phyloP scores from a whole-genome alignment of 2,113 vertebrate species.

The Isurus oxyrinchus region DNA sequence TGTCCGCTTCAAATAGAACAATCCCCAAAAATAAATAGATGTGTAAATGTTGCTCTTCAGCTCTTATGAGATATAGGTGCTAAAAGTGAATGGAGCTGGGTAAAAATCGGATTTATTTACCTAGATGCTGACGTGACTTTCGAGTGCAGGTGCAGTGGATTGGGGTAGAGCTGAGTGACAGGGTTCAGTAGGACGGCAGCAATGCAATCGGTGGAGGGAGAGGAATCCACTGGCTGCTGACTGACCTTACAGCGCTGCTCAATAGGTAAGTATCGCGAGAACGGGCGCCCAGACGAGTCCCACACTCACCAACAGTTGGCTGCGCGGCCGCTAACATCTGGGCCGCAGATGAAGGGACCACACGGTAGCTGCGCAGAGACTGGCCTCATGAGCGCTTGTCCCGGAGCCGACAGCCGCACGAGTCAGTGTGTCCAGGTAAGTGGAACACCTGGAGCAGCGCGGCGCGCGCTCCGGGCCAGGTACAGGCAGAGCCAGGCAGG shows the following conservation, averaged over 20 bases:
- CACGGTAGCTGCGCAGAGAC: background rate
- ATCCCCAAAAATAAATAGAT: background rate
- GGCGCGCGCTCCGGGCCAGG: slow-evolving; percentile 58
- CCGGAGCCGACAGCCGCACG: background rate
- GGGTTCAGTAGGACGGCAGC: no score
- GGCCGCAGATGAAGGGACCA: slow-evolving; percentile 37
- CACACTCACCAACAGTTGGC: slow-evolving; percentile 26
- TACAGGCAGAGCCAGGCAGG: slow-evolving; percentile 39
- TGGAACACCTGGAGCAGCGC: slow-evolving; percentile 46
- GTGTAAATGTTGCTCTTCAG: background rate
- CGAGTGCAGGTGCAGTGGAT: background rate
- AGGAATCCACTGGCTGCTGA: background rate
- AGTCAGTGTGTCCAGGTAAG: background rate
- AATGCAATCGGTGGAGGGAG: background rate
- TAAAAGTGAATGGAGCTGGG: background rate
- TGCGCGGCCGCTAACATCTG: slow-evolving; percentile 29
- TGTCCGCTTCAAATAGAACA: background rate
- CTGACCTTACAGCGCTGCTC: slow-evolving; percentile 1
- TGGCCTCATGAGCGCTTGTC: background rate
- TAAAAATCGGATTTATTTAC: background rate
- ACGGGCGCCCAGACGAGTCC: background rate
- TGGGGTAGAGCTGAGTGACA: background rate
- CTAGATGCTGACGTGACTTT: background rate
- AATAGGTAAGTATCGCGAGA: slow-evolving; percentile 36
- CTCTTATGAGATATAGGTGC: background rate